Evolutionary conservation across 2,113 vertebrate species (phyloP).

Genomic region (Gavia stellata): DNA sequence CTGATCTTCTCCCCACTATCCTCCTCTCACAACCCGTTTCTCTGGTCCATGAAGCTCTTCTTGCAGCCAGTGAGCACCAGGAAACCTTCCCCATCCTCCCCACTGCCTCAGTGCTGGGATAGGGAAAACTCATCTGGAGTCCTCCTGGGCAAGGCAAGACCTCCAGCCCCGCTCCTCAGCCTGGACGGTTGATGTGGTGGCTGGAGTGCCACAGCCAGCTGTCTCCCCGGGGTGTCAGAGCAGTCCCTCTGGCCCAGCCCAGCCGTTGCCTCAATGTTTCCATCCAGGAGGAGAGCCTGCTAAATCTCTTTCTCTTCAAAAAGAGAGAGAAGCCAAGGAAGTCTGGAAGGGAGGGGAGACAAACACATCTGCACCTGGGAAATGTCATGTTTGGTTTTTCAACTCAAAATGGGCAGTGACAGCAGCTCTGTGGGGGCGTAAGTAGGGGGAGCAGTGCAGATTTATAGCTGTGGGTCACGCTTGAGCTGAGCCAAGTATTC

Average conservation of each 20-base stretch:
- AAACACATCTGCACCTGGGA: slow-evolving; percentile 48
- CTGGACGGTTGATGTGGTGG: neutral
- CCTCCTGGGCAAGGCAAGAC: neutral
- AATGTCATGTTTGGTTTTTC: slow-evolving; percentile 52
- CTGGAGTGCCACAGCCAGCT: neutral
- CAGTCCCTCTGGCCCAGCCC: neutral
- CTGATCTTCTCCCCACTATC: neutral
- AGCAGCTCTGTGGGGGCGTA: slow-evolving; percentile 23
- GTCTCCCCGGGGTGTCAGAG: fast-evolving
- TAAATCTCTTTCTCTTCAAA: neutral
- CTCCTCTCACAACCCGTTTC: neutral
- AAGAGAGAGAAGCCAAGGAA: neutral
- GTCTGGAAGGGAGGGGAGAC: neutral
- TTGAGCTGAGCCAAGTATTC: slow-evolving; percentile 36
- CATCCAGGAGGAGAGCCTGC: neutral
- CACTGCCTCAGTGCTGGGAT: fast-evolving
- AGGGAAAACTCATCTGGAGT: neutral
- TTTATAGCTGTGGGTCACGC: slow-evolving; percentile 50
- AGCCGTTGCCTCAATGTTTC: neutral
- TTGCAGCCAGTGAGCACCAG: neutral
- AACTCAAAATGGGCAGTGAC: slow-evolving; percentile 39
- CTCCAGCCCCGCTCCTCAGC: neutral
- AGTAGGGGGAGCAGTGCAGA: slow-evolving; percentile 9
- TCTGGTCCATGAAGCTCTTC: neutral
- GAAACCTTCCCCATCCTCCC: neutral